phyloP scores from a whole-genome alignment of 2,888 invertebrate genomes.

The Gastracanthus pulcherrimus region DNA sequence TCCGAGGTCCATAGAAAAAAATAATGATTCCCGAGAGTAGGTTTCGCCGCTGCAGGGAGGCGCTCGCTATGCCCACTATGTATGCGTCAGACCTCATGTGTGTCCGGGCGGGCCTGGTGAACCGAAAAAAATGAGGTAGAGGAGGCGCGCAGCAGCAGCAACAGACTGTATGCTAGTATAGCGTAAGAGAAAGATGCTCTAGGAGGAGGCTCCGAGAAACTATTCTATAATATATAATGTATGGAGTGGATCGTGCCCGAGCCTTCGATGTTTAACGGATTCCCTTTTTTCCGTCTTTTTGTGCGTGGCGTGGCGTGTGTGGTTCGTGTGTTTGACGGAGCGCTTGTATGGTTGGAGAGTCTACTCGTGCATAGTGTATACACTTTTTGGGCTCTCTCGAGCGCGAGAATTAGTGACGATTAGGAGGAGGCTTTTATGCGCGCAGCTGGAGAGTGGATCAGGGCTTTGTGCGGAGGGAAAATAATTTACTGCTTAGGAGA shows the following conservation, averaged over 20 bases:
- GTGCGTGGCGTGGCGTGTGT: neutral
- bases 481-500: constrained; percentile 29
- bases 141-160: neutral
- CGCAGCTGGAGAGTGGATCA: neutral
- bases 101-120: neutral
- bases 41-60: constrained; percentile 45
- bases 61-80: constrained; percentile 14
- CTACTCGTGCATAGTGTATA: neutral
- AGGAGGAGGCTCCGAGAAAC: constrained; percentile 34
- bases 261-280: constrained; percentile 15
- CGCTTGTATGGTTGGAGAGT: no score
- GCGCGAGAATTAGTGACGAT: constrained; percentile 49
- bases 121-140: constrained; percentile 19
- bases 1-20: constrained; percentile 49
- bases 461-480: constrained; percentile 17
- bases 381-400: constrained; percentile 13
- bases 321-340: neutral
- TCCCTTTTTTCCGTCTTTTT: neutral
- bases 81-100: neutral
- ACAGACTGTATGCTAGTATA: no score
- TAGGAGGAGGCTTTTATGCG: constrained; percentile 17
- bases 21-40: constrained; percentile 48
- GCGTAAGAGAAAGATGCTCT: constrained; percentile 5
- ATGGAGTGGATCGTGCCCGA: constrained; percentile 19
- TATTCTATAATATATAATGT: constrained; percentile 19